Evolutionary conservation across 2,888 invertebrate species (phyloP).

Genomic region (Chrysodeixis includens): DNA sequence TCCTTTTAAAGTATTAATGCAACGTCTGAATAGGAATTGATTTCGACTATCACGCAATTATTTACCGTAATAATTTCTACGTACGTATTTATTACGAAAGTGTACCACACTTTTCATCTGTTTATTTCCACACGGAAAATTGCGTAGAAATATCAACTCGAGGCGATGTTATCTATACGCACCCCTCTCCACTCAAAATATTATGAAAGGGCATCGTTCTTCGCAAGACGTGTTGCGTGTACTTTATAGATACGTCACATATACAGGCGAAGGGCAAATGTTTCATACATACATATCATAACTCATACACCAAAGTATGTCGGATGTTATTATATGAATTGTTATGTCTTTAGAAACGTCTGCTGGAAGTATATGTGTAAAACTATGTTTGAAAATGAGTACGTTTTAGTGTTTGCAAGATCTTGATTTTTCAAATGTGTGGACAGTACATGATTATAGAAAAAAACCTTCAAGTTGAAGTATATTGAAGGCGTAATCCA

Average conservation of each 20-base stretch:
- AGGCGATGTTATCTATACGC: background rate
- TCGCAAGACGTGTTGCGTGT: slow-evolving; percentile 4
- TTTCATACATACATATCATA: slow-evolving; percentile 21
- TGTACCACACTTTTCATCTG: too few relatives aligned
- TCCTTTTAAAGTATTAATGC: too few relatives aligned
- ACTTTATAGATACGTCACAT: slow-evolving; percentile 1
- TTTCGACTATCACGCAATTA: too few relatives aligned
- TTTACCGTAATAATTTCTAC: too few relatives aligned
- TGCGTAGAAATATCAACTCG: background rate
- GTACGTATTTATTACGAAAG: too few relatives aligned
- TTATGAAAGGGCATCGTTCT: background rate
- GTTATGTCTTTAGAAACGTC: slow-evolving; percentile 37
- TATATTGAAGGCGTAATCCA: too few relatives aligned
- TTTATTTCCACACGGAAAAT: background rate
- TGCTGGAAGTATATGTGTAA: background rate
- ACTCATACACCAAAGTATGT: slow-evolving; percentile 12
- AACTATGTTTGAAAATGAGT: background rate
- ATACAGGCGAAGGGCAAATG: slow-evolving; percentile 17
- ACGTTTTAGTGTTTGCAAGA: background rate
- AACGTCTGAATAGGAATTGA: too few relatives aligned
- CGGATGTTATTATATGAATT: slow-evolving; percentile 23
- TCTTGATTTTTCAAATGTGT: background rate
- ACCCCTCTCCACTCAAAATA: slow-evolving; percentile 4
- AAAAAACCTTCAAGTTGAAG: too few relatives aligned
- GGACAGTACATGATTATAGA: too few relatives aligned